Base-by-base conservation (phyloP, 2,888 invertebrate species). In the Chrysolina americana region DNA sequence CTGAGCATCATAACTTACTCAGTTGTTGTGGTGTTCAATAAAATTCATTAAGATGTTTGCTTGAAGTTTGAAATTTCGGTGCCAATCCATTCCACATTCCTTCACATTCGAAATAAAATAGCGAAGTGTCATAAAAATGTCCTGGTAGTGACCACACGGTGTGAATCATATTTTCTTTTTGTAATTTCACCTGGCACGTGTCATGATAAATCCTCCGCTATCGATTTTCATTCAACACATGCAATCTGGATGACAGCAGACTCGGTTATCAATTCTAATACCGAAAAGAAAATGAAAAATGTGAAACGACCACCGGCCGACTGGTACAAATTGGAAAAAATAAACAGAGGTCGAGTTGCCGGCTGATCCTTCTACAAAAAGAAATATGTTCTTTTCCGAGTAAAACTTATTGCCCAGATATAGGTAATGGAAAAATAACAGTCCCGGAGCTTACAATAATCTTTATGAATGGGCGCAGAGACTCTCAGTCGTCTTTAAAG, bases 371-470 rank as follows among this genome's bases (percentile, higher is more conserved):
- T 47, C 47, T n/a, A 66, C 66, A 66, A 74, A 64, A 23, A 65
- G 64, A 70, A 70, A 70, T 66, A 66, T 70, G 73, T 73, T 65
- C n/a, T 36, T 28, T 50, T 65, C 70, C 65, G 65, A 70, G 70
- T 50, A 62, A 56, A 74, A 74, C 70, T 74, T 74, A 74, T 70
- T 59, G 63, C 62, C 62, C 13, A 66, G 59, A 70, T 74, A 74
- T 74, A 63, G 48, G 70, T 74, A 74, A 74, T 74, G 74, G 70
- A 74, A 68, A 66, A 74, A 74, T 74, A 70, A 63, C 66, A 50
- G 47, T 23, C 23, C 23, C 48, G 47, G n/a, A 28, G 23, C 65
- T 28, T 11, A 50, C 36, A 50, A 17, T 41, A 65, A 66, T 48
- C 66, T 36, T 66, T 66, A 66, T 50, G 19, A 28, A 66, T 66